phyloP scores from a whole-genome alignment of 2,113 vertebrate genomes.

The Chauna torquata region DNA sequence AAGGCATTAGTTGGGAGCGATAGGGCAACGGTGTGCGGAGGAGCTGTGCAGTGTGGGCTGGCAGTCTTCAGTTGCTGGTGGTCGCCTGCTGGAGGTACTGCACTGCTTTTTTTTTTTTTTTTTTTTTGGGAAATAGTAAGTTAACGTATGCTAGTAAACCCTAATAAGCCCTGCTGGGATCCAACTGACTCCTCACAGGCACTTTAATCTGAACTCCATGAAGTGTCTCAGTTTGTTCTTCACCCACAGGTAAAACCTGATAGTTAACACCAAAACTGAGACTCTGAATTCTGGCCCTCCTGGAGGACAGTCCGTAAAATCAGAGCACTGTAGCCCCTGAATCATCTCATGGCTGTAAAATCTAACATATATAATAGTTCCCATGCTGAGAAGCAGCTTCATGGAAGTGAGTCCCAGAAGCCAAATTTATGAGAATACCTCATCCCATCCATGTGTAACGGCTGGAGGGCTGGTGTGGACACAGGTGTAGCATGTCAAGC shows the following conservation, averaged over 20 bases:
- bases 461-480: neutral
- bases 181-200: neutral
- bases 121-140: neutral
- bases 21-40: accelerated
- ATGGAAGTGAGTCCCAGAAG: neutral
- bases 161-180: neutral
- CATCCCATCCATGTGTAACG: neutral
- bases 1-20: accelerated
- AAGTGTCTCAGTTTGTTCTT: neutral
- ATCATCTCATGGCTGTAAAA: accelerated
- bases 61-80: neutral
- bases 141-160: neutral
- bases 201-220: neutral
- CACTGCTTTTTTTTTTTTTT: neutral
- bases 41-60: neutral
- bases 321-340: neutral
- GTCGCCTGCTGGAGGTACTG: too few relatives aligned
- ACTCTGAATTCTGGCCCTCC: too few relatives aligned
- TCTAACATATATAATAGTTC: accelerated
- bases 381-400: neutral
- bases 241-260: neutral
- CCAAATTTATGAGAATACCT: neutral
- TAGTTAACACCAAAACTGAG: neutral
- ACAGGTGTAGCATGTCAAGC: neutral
- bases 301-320: neutral